Evolutionary conservation across 1,140 invertebrate species (phyloP).

Genomic region (Sycobia sp.): DNA sequence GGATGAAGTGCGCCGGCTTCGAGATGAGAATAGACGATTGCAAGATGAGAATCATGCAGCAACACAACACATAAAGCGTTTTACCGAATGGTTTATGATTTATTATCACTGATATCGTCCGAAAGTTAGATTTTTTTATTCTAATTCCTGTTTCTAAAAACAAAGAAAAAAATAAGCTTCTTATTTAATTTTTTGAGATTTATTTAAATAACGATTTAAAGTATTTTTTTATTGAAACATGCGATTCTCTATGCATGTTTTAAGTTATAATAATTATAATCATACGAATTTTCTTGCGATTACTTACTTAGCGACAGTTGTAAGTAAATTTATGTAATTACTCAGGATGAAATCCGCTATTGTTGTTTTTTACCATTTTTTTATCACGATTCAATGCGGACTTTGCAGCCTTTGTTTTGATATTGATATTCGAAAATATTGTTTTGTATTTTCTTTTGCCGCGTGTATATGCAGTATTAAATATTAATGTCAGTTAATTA

Average conservation of each 20-base stretch:
- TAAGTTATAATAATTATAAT: too few relatives aligned
- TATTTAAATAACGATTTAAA: neutral
- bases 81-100: constrained; percentile 86
- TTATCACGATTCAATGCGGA: neutral
- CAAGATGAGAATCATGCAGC: constrained; percentile 88
- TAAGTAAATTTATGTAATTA: constrained; percentile 32
- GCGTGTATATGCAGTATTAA: constrained; percentile 52
- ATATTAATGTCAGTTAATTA: too few relatives aligned
- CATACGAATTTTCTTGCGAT: neutral
- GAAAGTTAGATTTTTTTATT: neutral
- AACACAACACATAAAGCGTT: constrained; percentile 84
- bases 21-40: constrained; percentile 83
- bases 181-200: neutral
- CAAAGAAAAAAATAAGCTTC: neutral
- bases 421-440: constrained; percentile 10
- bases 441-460: constrained; percentile 10
- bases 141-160: neutral
- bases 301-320: constrained; percentile 6
- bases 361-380: constrained; percentile 10
- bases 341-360: constrained; percentile 22
- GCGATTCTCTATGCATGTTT: too few relatives aligned
- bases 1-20: constrained; percentile 76
- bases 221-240: constrained; percentile 18
- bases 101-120: constrained; percentile 21
- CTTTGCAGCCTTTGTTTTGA: constrained; percentile 16